Evolutionary conservation across 2,888 invertebrate genomes (phyloP).

Genomic region (Yponomeuta cagnagella): DNA sequence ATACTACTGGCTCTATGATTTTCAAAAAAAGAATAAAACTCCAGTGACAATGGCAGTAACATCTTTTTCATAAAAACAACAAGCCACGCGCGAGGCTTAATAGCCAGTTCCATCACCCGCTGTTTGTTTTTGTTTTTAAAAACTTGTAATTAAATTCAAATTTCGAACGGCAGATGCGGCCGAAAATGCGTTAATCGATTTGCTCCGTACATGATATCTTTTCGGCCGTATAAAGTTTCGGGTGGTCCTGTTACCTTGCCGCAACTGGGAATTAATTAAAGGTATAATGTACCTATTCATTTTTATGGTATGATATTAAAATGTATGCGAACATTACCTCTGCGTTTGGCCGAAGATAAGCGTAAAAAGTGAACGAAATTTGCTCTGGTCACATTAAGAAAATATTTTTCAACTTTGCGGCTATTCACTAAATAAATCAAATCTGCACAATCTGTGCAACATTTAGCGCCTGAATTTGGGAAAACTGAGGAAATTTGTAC

Average conservation of each 20-base stretch:
- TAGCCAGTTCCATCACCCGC: conserved; percentile 22
- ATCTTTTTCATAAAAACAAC: background rate
- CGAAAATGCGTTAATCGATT: conserved; percentile 48
- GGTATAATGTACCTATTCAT: background rate
- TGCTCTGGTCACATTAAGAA: no score
- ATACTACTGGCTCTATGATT: background rate
- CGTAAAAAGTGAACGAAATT: no score
- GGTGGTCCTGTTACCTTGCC: conserved; percentile 13
- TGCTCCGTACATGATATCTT: conserved; percentile 17
- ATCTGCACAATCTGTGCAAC: no score
- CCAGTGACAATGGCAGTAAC: background rate
- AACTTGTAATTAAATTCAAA: conserved; percentile 66
- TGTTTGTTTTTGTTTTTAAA: conserved; percentile 32
- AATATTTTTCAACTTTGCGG: no score
- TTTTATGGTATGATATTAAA: no score
- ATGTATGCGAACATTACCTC: no score
- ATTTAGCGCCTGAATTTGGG: no score
- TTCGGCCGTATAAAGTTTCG: conserved; percentile 12
- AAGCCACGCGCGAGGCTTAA: conserved; percentile 14
- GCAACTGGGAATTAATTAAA: background rate
- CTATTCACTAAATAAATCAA: no score
- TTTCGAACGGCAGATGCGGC: conserved; percentile 67
- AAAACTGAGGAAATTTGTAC: no score
- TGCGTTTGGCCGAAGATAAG: no score
- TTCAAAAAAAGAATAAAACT: background rate